phyloP scores from a whole-genome alignment of 2,113 vertebrate species.

The Corythaeola cristata region DNA sequence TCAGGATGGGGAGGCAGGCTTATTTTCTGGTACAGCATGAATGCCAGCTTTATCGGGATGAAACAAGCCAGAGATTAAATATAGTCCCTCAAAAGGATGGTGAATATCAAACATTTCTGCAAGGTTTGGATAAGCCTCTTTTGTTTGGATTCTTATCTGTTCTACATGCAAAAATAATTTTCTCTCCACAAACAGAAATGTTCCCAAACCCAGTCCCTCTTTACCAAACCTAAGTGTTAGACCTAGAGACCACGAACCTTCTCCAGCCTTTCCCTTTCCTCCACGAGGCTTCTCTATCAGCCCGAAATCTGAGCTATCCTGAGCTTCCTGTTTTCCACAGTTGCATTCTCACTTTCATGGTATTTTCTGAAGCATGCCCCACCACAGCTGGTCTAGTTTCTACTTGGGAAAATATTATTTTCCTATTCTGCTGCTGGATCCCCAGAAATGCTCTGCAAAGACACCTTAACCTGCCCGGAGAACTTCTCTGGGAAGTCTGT shows the following conservation, averaged over 20 bases:
- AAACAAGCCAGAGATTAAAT: slow-evolving; percentile 52
- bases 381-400: not conserved
- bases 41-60: not conserved
- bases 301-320: not conserved
- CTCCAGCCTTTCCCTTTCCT: not conserved
- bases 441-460: not conserved
- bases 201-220: not conserved
- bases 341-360: not conserved
- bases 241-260: not conserved
- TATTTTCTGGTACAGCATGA: slow-evolving; percentile 30
- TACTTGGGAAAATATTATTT: not conserved
- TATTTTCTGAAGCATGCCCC: slow-evolving; percentile 19
- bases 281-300: not conserved
- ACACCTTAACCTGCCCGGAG: not conserved
- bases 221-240: not conserved
- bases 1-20: not conserved
- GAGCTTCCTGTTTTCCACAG: slow-evolving; percentile 23
- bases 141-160: slow-evolving; percentile 45
- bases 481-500: not conserved
- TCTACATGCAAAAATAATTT: not conserved
- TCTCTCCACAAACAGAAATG: slow-evolving; percentile 1
- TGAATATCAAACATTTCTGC: slow-evolving; percentile 31
- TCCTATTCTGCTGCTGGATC: not conserved
- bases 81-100: slow-evolving; percentile 23
- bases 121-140: not conserved